Evolutionary conservation across 1,140 invertebrate genomes (phyloP), one percentile per base, ranked within the genome.

Genomic region (Popillia japonica): DNA sequence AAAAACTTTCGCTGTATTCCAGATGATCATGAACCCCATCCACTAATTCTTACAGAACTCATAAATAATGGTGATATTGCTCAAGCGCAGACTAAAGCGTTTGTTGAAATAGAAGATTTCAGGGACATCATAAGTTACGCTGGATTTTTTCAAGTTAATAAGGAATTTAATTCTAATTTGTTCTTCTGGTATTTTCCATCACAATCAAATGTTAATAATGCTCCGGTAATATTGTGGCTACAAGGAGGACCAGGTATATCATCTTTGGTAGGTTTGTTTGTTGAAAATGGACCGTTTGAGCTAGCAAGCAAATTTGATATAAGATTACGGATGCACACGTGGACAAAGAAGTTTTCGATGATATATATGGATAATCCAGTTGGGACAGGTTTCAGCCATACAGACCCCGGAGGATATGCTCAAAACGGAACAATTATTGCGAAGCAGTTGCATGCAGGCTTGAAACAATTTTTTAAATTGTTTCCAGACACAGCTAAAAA

Each of bases 171-270:
- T 81, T 94, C 94, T 0, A 96, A 96, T 84, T 89, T 96, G 80
- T 96, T 95, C 87, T 96, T 96, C 86, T 96, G 95, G 95, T 96
- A 95, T 82, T 96, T 96, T 84, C 95, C 94, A 0, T 92, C 94
- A 0, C 85, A 89, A 72, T 83, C 86, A 8, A 40, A 78, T 11
- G 68, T 72, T 40, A 84, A 88, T 81, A 85, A 88, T 9, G 92
- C 92, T 2, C 95, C 95, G 0, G 90, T 96, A 79, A 87, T 96
- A 14, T 85, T 97, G 14, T 97, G 96, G 96, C 89, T 97, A 0
- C 95, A 97, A 88, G 96, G 94, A 73, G 90, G 87, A 79, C 96
- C 96, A 0, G 96, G 96, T 0, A 91, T 92, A 6, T 91, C 93
- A 0, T 95, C 94, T 0, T 85, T 97, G 27, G 94, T 92, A 83